Base-by-base conservation (phyloP, 1,140 invertebrate species). In the Andrena cerasifolii region DNA sequence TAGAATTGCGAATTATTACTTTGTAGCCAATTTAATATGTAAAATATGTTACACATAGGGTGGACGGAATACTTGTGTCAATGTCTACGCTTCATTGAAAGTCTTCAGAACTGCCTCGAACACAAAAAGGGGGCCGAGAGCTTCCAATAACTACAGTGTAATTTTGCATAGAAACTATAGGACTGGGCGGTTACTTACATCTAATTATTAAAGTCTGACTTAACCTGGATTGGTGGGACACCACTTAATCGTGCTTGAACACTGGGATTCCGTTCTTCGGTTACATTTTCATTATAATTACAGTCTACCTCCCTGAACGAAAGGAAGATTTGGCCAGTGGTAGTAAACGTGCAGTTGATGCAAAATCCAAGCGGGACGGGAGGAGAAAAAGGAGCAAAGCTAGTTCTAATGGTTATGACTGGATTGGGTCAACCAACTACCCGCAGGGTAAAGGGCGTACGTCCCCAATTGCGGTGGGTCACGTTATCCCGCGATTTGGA, bases 321-420 rank as follows among this genome's bases (percentile, higher is more conserved):
- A 51, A 36, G n/a, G 24, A 26, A 14, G 40, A n/a, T 18, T 61
- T 28, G 51, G 49, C 70, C n/a, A 77, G 68, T 77, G 74, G 65
- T 70, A 49, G 65, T 59, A 68, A 59, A 70, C 31, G 74, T 40
- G 74, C 40, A 58, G 65, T 71, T 53, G 49, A 79, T 74, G 54
- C 65, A 65, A 82, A 79, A 68, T 79, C 70, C 53, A 51, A 45
- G 16, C 49, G 45, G 3, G 36, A 33, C 14, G 43, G 36, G 14
- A 31, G 5, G n/a, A 18, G 40, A 33, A 56, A 56, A 72, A 78
- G 61, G 61, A 74, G 61, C 36, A 74, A 74, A 79, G 51, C 59
- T 53, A 59, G 8, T 51, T 79, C 51, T 74, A 74, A 73, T 49
- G 51, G 71, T 79, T 79, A 79, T 66, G 70, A 79, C 70, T 56